Evolutionary conservation across 1,140 invertebrate species (phyloP).

Genomic region (Microvelia longipes): DNA sequence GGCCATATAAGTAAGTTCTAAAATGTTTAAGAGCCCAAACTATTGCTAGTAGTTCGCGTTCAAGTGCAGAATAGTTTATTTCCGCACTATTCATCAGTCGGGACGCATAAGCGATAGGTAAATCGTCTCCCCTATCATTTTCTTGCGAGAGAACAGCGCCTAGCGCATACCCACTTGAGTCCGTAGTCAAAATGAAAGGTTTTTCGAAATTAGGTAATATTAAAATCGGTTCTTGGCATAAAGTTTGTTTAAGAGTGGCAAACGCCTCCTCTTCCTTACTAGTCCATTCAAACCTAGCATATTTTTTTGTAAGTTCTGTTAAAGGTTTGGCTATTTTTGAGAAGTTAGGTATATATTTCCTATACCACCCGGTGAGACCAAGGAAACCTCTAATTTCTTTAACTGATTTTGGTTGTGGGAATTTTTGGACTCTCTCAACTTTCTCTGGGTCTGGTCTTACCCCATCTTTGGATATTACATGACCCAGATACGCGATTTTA

Average conservation of each 20-base stretch:
- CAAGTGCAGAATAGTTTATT: constrained; percentile 21
- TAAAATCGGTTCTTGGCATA: constrained; percentile 8
- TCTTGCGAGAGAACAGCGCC: constrained; percentile 26
- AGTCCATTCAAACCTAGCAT: no score
- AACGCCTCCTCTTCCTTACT: background rate
- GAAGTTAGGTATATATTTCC: background rate
- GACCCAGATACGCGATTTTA: constrained; percentile 32
- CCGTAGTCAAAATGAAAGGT: constrained; percentile 22
- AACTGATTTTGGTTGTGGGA: constrained; percentile 28
- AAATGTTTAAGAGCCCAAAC: constrained; percentile 33
- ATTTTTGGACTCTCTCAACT: constrained; percentile 27
- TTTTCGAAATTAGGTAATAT: no score
- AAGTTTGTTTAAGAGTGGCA: background rate
- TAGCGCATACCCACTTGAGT: constrained; percentile 19
- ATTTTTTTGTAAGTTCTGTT: background rate
- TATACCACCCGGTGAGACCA: background rate
- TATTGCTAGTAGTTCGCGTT: constrained; percentile 37
- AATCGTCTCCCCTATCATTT: constrained; percentile 15
- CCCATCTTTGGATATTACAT: constrained; percentile 29
- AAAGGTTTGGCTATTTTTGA: background rate
- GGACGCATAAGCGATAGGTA: constrained; percentile 23
- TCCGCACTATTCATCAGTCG: constrained; percentile 24
- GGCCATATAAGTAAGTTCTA: constrained; percentile 32
- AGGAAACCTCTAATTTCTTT: constrained; percentile 4
- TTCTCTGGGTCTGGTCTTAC: constrained; percentile 31